Conservation (phyloP, 1,140 invertebrate species). For the Vanessa atalanta region DNA sequence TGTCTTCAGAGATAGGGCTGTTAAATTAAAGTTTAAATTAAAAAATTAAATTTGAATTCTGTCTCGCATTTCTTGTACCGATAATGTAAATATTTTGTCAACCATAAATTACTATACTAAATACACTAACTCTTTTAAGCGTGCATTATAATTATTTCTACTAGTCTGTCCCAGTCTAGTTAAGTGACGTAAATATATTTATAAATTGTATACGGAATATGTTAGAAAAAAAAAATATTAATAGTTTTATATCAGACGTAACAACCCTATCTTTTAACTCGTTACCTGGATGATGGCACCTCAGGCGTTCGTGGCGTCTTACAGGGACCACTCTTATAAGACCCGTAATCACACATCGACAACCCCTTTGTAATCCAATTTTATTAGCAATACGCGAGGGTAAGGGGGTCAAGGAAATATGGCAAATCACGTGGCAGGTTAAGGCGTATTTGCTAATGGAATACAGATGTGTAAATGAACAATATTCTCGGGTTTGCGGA, state of each 20-base stretch:
- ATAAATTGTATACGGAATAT: no score
- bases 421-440: slow-evolving; percentile 57
- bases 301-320: slow-evolving; percentile 72
- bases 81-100: no score
- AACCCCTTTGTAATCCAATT: slow-evolving; percentile 52
- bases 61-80: no score
- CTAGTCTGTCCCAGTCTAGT: no score
- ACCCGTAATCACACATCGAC: slow-evolving; percentile 62
- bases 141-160: no score
- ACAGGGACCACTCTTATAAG: slow-evolving; percentile 55
- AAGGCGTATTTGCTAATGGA: slow-evolving; percentile 75
- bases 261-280: slow-evolving; percentile 41
- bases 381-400: slow-evolving; percentile 37
- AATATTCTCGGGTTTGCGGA: slow-evolving; percentile 62
- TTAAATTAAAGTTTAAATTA: no score
- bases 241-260: no score
- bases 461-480: slow-evolving; percentile 72
- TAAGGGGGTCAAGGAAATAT: slow-evolving; percentile 48
- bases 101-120: no score
- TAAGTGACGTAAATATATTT: no score
- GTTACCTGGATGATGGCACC: slow-evolving; percentile 70
- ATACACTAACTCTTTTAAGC: no score
- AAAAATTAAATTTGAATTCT: background rate
- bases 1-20: slow-evolving; percentile 65
- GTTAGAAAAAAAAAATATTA: no score